Evolutionary conservation across 2,888 invertebrate genomes (phyloP), one percentile per base, ranked within the genome.

Genomic region (Bruchidius siliquastri): DNA sequence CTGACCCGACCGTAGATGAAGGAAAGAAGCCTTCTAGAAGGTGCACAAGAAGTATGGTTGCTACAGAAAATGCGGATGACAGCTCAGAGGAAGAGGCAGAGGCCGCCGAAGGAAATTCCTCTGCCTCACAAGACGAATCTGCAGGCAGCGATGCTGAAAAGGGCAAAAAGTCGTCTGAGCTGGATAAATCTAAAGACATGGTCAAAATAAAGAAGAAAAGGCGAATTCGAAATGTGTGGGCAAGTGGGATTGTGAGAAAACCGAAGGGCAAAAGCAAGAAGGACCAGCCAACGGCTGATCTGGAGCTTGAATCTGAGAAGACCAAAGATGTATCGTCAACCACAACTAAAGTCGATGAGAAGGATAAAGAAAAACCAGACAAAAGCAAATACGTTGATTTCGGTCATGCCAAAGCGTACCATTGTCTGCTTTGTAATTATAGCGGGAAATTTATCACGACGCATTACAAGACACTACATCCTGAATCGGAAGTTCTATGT

Each of bases 401-500:
- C 18, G 49, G 49, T 68, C 69, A 69, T 0, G 73, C 20, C 22
- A 76, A 76, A 26, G 81, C 74, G 18, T 74, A 79, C 67, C 84
- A 87, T 18, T 94, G 93, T 81, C 88, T 91, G 75, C 82, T 92
- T 18, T 94, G 94, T 81, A 76, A 82, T 0, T 92, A 88, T 79
- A 84, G 80, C 21, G 91, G 92, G 0, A 88, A 87, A 76, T 88
- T 89, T 73, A 91, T 94, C 68, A 90, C 92, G 0, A 87, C 88
- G 67, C 93, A 94, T 86, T 93, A 92, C 80, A 89, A 90, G 79
- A 85, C 86, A n/a, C 82, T 85, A 67, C 94, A 94, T 84, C 89
- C 90, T 0, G 88, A 90, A 32, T 87, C 87, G n/a, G 93, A 93
- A 85, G 89, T 92, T 20, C 87, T 91, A 21, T 87, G 92, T 71